These are phyloP conservation scores for Penaeus japonicus DNA, from an alignment of 1,140 invertebrate species.

Conservation along the genomic window DNA sequence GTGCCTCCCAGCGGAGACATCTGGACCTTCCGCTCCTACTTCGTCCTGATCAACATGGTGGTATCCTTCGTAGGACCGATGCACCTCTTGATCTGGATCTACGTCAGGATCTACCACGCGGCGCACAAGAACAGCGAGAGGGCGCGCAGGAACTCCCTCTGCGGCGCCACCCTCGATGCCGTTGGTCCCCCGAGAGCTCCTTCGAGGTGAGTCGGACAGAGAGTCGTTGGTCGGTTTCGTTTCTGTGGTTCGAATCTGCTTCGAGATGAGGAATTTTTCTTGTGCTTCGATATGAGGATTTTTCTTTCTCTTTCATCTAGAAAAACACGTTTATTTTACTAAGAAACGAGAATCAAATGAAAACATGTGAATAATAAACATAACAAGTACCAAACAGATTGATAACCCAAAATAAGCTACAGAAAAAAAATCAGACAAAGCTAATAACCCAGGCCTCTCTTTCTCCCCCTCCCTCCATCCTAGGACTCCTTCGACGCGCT, in stretches of 20 bases:
- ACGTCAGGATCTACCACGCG: constrained; percentile 76
- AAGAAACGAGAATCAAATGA: neutral
- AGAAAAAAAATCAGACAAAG: constrained; percentile 67
- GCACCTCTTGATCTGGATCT: constrained; percentile 74
- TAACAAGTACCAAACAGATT: neutral
- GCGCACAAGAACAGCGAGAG: constrained; percentile 75
- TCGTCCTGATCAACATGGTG: constrained; percentile 67
- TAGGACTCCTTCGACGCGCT: constrained; percentile 62
- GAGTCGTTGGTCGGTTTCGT: no score
- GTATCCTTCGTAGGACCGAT: constrained; percentile 74
- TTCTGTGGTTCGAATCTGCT: no score
- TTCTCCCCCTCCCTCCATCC: constrained; percentile 65
- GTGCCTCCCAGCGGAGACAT: neutral
- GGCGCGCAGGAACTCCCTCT: constrained; percentile 69
- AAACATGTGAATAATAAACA: neutral
- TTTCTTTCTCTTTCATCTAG: no score
- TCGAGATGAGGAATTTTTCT: no score
- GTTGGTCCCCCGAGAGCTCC: constrained; percentile 21
- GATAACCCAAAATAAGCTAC: neutral
- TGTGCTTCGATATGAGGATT: no score
- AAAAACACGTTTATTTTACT: no score
- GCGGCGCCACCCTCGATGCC: constrained; percentile 64
- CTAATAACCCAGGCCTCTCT: constrained; percentile 52
- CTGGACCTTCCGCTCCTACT: constrained; percentile 64
- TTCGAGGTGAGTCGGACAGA: constrained; percentile 3